Percentiles rank a stretch among this genome's conserved stretches.
These are phyloP conservation scores for Ochropacha duplaris DNA, from an alignment of 2,888 invertebrate species.

Conservation along the genomic window DNA sequence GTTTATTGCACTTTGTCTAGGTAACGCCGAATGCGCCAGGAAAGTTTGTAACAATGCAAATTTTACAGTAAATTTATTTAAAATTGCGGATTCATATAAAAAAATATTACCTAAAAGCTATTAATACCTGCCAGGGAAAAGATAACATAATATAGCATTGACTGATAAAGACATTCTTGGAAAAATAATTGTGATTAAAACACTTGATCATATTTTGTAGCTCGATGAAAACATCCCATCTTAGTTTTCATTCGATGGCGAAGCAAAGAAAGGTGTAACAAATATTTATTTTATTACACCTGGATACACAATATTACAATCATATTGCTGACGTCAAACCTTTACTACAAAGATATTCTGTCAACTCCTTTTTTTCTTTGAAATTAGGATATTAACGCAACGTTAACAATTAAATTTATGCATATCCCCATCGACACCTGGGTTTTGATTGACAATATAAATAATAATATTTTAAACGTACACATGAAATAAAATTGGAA, in stretches of 20 bases:
- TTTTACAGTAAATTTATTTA: neutral
- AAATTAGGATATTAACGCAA: neutral
- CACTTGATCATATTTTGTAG: no score
- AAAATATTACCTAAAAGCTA: neutral
- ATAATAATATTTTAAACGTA: neutral
- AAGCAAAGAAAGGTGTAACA: neutral
- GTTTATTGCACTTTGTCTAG: slow-evolving; percentile 59
- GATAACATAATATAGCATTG: neutral
- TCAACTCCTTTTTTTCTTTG: neutral
- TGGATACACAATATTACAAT: neutral
- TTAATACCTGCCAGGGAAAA: neutral
- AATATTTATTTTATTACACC: neutral
- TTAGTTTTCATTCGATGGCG: neutral
- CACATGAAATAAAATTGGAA: neutral
- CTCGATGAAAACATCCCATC: no score
- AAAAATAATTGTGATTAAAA: neutral
- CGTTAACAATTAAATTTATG: no score
- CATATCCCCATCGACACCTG: no score
- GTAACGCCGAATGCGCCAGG: slow-evolving; percentile 5
- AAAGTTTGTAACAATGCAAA: neutral
- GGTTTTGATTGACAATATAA: no score
- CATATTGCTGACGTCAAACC: neutral
- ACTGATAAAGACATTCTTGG: neutral
- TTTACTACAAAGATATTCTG: neutral
- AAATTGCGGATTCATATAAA: neutral